Base-by-base conservation (phyloP, 2,113 vertebrate genomes). In the Erythrolamprus reginae region DNA sequence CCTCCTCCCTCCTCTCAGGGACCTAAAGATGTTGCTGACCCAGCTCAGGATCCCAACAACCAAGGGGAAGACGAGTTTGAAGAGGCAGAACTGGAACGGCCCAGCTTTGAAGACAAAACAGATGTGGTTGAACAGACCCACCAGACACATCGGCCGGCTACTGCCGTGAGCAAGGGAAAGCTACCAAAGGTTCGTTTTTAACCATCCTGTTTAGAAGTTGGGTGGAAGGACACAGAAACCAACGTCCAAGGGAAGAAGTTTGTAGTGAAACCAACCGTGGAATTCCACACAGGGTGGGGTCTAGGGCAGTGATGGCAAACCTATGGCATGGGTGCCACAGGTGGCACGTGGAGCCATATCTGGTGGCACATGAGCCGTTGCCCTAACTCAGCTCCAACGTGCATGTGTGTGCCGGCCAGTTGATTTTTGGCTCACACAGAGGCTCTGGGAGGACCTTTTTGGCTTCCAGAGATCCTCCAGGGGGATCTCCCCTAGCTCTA, bases 41-140 rank as follows among this genome's bases (percentile, higher is more conserved):
- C 96, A 52, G 95, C 94, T 91, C 92, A 95, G 88, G 96, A 96
- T 91, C 95, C 97, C 88, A 95, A 96, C 6, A 97, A 97, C 91
- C 96, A 97, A 84, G 97, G 97, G 0, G 96, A 97, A 89, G 96
- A 97, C 50, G 97, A 97, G 86, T 97, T 96, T 92, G 97, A 97
- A 56, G 97, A 97, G 93, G 97, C 97, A 28, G 96, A 97, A 90
- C 93, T 97, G 87, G 96, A 96, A 82, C 93, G 94, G 56, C 96
- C 96, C 0, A 94, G 95, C 56, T 96, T 96, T 48, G 95, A 96
- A 91, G 95, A 95, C 91, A 96, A 96, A 92, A 84, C 82, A 5
- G 92, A 87, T 58, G 92, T 9, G 51, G 65, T 13, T 0, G 93
- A 94, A 47, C 92, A 92, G 84, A n/a, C 87, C 4, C 92, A 92